Evolutionary conservation across 2,113 vertebrate genomes (phyloP), one percentile per base, ranked within the genome.

Genomic region (Cyprinodon variegatus): DNA sequence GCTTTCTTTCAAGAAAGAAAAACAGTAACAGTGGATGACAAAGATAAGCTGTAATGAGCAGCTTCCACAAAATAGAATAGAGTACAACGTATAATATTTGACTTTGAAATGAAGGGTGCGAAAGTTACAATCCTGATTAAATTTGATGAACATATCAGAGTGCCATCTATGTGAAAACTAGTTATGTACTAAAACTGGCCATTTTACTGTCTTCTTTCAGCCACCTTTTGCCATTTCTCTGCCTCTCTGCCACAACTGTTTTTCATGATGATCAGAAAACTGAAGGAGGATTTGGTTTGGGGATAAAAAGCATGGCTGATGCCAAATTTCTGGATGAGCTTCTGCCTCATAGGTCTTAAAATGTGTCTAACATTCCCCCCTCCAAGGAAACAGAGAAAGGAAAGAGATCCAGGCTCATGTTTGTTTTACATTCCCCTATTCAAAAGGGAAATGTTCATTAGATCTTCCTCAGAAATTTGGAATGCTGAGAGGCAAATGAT

Each of bases 361-460:
- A 88, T 85, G 87, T 82, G 61, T 77, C 81, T 85, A 79, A 79
- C 87, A 84, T 81, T 86, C 76, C 82, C 74, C 6, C 83, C 84
- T 86, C 84, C 65, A 14, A 87, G 83, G 89, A 90, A 67, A 48
- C 46, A 50, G 4, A 65, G 71, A 46, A 70, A 77, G 78, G 75
- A 62, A 76, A 70, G 76, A 86, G 83, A 85, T 83, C 66, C 81
- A 64, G 83, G 83, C 76, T 83, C 11, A 70, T 81, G 79, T 86
- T 86, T 90, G 86, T 84, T 91, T 90, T 87, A 89, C 86, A 65
- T 80, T 80, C 68, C 68, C 68, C 36, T 68, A 80, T 83, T 91
- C 92, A 93, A 93, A 29, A 93, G 91, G 85, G 91, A 94, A 94
- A 93, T 94, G 92, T 94, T 94, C 89, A 93, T 93, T 86, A 90